Evolutionary conservation across 2,797 vertebrate genomes (phyloP), one percentile per base, ranked within the genome.

Genomic region (Epinephelus malabaricus): DNA sequence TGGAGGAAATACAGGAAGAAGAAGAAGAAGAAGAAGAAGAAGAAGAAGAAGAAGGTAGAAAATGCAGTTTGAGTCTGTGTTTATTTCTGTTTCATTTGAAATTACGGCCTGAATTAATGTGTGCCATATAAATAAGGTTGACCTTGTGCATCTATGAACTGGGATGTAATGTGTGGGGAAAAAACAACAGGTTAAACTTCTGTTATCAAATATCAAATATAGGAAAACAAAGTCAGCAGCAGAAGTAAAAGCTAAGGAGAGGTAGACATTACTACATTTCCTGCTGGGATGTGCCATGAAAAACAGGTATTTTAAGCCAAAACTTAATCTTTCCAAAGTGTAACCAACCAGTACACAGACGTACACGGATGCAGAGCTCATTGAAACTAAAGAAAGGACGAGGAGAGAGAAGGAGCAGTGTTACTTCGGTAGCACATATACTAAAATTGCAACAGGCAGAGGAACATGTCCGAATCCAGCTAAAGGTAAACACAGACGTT

Each of bases 1-100:
- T 82, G 69, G 40, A 78, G 49, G 56, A 83, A 78, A 66, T 51
- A 25, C 19, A 64, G 63, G 63, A 84, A 70, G 79, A 70, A 27
- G 73, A 69, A 25, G 27, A 70, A 27, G 27, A 68, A 27, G 73
- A 69, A 25, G 27, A 69, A 30, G 55, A 84, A 72, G 79, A 70
- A 27, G 79, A 70, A 27, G 1, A 70, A 27, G 73, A 69, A 25
- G 27, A 69, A 30, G 55, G 34, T 34, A 34, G 34, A 34, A 47
- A 15, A 17, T 40, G 45, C n/a, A 19, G 23, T 15, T 5, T 30
- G 51, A 51, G 19, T 63, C 5, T 49, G 12, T 59, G 12, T 17
- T 54, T 2, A 34, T 2, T 46, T 34, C 11, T 21, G 53, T 38
- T 25, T 38, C 3, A 11, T 21, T 68, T 61, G 8, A n/a, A n/a